phyloP scores from a whole-genome alignment of 2,888 invertebrate species.

The Endomychus coccineus region DNA sequence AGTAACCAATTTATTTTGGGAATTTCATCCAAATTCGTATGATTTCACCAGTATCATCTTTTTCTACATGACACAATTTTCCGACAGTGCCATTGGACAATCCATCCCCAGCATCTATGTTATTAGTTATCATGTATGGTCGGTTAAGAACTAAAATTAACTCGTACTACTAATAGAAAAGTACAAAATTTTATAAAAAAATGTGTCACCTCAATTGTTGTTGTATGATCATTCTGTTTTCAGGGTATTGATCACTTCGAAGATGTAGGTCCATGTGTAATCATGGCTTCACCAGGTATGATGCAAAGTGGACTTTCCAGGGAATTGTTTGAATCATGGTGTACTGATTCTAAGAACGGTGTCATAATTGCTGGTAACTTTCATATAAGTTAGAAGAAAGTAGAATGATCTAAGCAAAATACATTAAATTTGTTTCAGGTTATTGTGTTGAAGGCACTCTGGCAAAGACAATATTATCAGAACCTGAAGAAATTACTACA shows the following conservation, averaged over 20 bases:
- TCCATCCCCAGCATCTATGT: too few relatives aligned
- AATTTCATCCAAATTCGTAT: too few relatives aligned
- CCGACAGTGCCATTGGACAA: too few relatives aligned
- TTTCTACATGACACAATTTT: too few relatives aligned
- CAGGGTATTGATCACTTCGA: constrained; percentile 99
- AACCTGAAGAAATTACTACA: constrained; percentile 94
- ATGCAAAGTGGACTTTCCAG: constrained; percentile 97
- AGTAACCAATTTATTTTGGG: too few relatives aligned
- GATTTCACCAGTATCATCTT: too few relatives aligned
- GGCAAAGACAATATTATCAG: constrained; percentile 89
- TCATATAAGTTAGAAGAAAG: constrained; percentile 5
- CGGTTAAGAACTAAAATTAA: too few relatives aligned
- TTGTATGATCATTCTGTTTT: constrained; percentile 13
- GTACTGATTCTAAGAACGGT: constrained; percentile 95
- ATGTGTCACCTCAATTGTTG: too few relatives aligned
- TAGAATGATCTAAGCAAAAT: neutral
- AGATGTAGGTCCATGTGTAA: constrained; percentile 98
- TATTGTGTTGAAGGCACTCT: constrained; percentile 87
- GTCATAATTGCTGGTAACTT: constrained; percentile 89
- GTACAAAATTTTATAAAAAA: too few relatives aligned
- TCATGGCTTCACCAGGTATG: constrained; percentile 99
- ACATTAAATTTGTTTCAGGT: constrained; percentile 43
- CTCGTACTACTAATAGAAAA: too few relatives aligned
- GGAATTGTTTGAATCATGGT: constrained; percentile 98
- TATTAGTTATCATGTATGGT: too few relatives aligned